Evolutionary conservation across 2,888 invertebrate genomes (phyloP).

Genomic region (Entomobrya proxima): DNA sequence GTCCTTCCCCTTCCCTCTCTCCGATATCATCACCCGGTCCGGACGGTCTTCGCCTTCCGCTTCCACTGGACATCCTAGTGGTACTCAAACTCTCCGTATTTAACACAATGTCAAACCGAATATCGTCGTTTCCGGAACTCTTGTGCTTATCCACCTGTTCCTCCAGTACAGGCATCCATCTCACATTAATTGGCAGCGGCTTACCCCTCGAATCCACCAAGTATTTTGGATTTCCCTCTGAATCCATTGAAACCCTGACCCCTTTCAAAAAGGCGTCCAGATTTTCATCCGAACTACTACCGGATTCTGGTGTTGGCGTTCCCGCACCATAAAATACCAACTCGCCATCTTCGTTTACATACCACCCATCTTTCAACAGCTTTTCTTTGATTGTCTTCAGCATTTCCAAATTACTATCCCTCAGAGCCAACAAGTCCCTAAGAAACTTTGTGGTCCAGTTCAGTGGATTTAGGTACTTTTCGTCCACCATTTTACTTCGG

Average conservation of each 20-base stretch:
- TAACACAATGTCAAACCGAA: background rate
- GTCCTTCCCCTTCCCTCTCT: background rate
- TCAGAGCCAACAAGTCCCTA: slow-evolving; percentile 4
- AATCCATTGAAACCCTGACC: slow-evolving; percentile 8
- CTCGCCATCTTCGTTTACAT: background rate
- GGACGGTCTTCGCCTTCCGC: background rate
- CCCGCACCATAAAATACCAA: background rate
- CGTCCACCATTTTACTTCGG: slow-evolving; percentile 27
- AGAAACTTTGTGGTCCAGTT: background rate
- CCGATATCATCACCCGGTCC: too few relatives aligned
- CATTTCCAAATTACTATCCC: background rate
- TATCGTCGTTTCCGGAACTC: too few relatives aligned
- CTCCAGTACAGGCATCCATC: background rate
- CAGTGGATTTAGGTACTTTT: background rate
- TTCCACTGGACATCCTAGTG: background rate
- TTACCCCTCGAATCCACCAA: background rate
- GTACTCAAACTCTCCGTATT: background rate
- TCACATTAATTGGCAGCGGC: slow-evolving; percentile 11
- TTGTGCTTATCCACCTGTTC: background rate
- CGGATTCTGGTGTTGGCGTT: background rate
- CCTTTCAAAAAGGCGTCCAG: background rate
- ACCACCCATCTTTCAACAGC: background rate
- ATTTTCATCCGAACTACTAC: background rate
- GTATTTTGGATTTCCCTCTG: slow-evolving; percentile 6
- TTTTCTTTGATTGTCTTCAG: background rate